Percentiles rank a stretch among this genome's conserved stretches.
phyloP scores from a whole-genome alignment of 2,113 vertebrate genomes.

The Mustela nigripes region DNA sequence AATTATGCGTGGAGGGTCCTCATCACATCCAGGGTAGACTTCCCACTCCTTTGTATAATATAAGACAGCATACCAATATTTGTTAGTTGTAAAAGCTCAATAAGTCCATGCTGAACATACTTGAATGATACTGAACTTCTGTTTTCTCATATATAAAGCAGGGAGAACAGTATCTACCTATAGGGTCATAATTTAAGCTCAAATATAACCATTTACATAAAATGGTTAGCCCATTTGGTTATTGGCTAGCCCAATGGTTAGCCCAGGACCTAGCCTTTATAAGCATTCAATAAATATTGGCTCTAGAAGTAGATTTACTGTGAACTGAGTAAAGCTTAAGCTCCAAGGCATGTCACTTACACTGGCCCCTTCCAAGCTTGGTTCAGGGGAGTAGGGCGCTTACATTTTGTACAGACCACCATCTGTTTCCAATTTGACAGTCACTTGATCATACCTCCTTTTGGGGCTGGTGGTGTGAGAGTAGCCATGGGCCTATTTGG shows the following conservation, averaged over 20 bases:
- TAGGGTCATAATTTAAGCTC: constrained; percentile 4
- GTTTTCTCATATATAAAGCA: constrained; percentile 50
- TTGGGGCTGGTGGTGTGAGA: neutral
- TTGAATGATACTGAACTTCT: neutral
- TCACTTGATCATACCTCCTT: neutral
- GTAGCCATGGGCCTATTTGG: neutral
- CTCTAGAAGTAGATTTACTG: neutral
- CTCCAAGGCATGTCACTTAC: neutral
- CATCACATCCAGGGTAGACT: neutral
- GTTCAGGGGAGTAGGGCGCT: neutral
- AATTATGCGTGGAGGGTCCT: neutral
- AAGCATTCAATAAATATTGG: neutral
- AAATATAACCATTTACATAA: neutral
- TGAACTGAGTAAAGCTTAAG: neutral
- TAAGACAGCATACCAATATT: neutral
- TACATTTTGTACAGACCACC: neutral
- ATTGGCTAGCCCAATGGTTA: neutral
- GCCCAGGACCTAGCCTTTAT: neutral
- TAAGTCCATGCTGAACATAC: neutral
- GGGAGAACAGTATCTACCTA: neutral
- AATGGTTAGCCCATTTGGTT: neutral
- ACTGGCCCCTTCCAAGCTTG: neutral
- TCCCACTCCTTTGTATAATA: neutral
- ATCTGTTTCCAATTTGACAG: neutral
- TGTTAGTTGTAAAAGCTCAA: neutral